Base-by-base conservation (phyloP, 2,113 vertebrate species). In the Pyxicephalus adspersus region DNA sequence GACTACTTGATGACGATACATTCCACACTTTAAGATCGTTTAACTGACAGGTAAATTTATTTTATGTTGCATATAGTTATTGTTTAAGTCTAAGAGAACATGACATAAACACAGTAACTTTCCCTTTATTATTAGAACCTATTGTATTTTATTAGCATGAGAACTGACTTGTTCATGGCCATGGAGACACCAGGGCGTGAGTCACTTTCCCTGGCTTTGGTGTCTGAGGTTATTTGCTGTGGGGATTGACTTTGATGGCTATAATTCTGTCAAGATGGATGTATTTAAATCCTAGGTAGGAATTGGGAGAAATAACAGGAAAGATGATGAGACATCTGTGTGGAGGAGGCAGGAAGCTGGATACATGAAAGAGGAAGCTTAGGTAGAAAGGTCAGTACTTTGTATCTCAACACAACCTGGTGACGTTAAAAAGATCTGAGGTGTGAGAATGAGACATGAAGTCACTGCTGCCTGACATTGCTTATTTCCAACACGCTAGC, bases 351-450 rank as follows among this genome's bases (percentile, higher is more conserved):
- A 81, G 55, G 52, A 81, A 72, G 17, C 63, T 76, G 38, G 31
- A 73, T 38, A 16, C 38, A 34, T 77, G 81, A 77, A 72, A 38
- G 25, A 79, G 68, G 76, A 83, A 79, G 50, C 38, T 6, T 17
- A 74, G 31, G 51, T 34, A 55, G 51, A 79, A 79, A 74, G 61
- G 31, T 74, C 63, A 74, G 29, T 31, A 28, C n/a, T 22, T 6
- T 55, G 23, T 58, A 34, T 60, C 52, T 60, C 71, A 74, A 17
- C 52, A 73, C 4, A 57, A 55, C 71, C 57, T 28, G 54, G 34
- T 74, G 71, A 74, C 29, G 60, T 74, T n/a, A 74, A 34, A 74
- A 38, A 34, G n/a, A 17, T 26, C 19, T 38, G 31, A 58, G 71
- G 71, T 73, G 28, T 73, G 71, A 74, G 54, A 60, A 57, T 23